These are phyloP conservation scores for Lepidocyrtoides sp. DNA, from an alignment of 2,888 invertebrate species.

Conservation along the genomic window DNA sequence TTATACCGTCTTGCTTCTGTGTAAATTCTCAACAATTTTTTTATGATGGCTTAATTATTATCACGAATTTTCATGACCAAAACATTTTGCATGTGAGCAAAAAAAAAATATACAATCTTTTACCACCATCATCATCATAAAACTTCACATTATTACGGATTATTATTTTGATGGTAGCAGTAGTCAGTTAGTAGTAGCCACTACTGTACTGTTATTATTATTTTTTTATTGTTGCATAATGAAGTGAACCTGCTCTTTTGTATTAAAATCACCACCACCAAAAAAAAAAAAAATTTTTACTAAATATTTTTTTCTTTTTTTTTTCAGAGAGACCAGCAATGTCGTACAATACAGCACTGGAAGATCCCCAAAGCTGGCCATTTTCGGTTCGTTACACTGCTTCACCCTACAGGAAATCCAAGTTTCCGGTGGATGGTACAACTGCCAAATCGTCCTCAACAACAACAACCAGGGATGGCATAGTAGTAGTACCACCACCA, in stretches of 20 bases:
- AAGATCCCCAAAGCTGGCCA: conserved; percentile 85
- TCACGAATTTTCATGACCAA: conserved; percentile 75
- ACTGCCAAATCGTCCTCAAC: conserved; percentile 28
- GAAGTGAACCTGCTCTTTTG: not conserved
- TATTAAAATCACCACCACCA: not conserved
- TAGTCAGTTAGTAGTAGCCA: not conserved
- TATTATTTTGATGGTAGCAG: too few species aligned
- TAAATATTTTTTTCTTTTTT: too few species aligned
- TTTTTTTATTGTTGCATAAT: not conserved
- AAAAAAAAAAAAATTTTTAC: too few species aligned
- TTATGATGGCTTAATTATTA: conserved; percentile 66
- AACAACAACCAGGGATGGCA: not conserved
- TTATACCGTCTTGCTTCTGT: too few species aligned
- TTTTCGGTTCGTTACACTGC: conserved; percentile 85
- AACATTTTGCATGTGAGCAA: conserved; percentile 38
- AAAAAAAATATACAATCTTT: not conserved
- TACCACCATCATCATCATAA: conserved; percentile 4
- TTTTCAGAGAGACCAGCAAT: conserved; percentile 54
- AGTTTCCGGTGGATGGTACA: conserved; percentile 82
- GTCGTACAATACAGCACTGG: conserved; percentile 81
- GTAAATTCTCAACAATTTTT: too few species aligned
- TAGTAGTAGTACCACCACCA: too few species aligned
- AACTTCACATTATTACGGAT: not conserved
- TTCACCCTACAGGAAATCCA: conserved; percentile 85
- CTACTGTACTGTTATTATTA: not conserved